A percentile compares a stretch with the other conserved stretches of the same genome.
These are phyloP conservation scores for Apostichopus japonicus DNA, from an alignment of 35 echinoderm and acorn worm species.

Conservation along the genomic window DNA sequence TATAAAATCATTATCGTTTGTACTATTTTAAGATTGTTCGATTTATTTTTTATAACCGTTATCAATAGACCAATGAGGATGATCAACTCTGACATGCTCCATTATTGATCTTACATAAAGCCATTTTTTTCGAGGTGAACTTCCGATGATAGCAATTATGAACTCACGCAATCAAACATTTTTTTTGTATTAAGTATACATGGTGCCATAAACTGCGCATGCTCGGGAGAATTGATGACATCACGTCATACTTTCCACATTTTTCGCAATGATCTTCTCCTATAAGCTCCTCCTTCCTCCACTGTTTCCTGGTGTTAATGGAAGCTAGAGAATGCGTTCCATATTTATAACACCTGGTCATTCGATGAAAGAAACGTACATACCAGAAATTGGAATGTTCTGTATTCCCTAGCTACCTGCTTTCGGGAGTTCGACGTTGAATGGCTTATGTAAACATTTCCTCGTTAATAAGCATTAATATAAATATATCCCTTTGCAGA, in stretches of 20 bases:
- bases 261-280: neutral
- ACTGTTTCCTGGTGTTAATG: slow-evolving; percentile 16
- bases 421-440: slow-evolving; percentile 14
- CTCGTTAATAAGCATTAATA: slow-evolving; percentile 13
- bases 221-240: neutral
- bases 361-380: slow-evolving; percentile 47
- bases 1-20: too few species aligned
- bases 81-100: too few species aligned
- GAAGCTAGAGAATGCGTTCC: slow-evolving; percentile 27
- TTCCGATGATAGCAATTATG: too few species aligned
- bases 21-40: too few species aligned
- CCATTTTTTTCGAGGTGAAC: too few species aligned
- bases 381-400: slow-evolving; percentile 46
- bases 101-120: too few species aligned
- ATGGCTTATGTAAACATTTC: slow-evolving; percentile 51
- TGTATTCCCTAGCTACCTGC: neutral
- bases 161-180: too few species aligned
- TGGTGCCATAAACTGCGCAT: neutral
- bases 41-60: too few species aligned
- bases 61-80: too few species aligned
- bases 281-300: neutral
- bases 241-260: neutral
- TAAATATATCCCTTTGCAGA: slow-evolving; percentile 18
- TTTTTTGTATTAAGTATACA: too few species aligned
- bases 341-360: slow-evolving; percentile 49